Conservation (phyloP, 2,113 vertebrate genomes). For the Dasypus novemcinctus region DNA sequence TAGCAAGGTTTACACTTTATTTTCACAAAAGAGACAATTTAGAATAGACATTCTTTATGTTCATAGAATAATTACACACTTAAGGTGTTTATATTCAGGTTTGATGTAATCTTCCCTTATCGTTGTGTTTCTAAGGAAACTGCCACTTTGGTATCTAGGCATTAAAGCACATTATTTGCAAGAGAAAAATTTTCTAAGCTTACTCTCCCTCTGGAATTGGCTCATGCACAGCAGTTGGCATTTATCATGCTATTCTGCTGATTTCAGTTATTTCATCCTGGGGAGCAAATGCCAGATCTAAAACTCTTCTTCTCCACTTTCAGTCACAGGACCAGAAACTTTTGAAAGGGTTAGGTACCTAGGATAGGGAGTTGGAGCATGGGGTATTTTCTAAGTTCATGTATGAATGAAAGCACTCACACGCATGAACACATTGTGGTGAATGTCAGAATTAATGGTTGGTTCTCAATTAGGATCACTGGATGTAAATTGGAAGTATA, state of each 20-base stretch:
- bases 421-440: background rate
- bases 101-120: background rate
- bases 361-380: background rate
- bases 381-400: background rate
- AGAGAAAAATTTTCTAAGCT: background rate
- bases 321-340: background rate
- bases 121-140: background rate
- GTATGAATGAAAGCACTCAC: background rate
- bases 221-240: background rate
- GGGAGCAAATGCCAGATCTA: background rate
- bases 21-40: conserved; percentile 44
- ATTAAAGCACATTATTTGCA: background rate
- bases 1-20: background rate
- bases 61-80: conserved; percentile 8
- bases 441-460: background rate
- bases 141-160: background rate
- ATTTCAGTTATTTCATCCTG: conserved; percentile 4
- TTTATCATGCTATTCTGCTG: conserved; percentile 11
- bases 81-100: background rate
- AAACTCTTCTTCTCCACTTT: background rate
- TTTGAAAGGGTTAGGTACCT: background rate
- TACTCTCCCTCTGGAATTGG: background rate
- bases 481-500: background rate
- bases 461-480: background rate
- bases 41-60: background rate